Base-by-base conservation (phyloP, 2,113 vertebrate species). In the Rynchops niger region DNA sequence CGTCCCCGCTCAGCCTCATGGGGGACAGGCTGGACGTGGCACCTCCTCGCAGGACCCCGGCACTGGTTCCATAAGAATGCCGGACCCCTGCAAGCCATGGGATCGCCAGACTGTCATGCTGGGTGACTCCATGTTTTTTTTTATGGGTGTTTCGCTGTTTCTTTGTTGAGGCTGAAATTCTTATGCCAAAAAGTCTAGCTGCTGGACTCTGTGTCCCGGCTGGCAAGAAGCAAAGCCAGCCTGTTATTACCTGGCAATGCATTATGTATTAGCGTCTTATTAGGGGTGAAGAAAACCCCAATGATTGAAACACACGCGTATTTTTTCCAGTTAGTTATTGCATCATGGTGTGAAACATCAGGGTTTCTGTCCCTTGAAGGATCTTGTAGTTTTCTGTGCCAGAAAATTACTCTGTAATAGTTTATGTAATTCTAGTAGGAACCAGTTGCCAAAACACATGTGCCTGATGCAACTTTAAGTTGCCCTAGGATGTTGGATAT, bases 11-110 rank as follows among this genome's bases (percentile, higher is more conserved):
- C 1, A 1, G 9, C 9, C 49, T 86, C 2, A 4, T 2, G 1
- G 3, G 38, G 9, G 26, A 29, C 18, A 15, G 15, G 11, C 12
- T 50, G 10, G 77, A 59, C 3, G 2, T 4, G 42, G 5, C 23
- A 9, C 12, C 25, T 36, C 9, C 52, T 34, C 1, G 1, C 21
- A 21, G 21, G 34, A 19, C 5, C 13, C 9, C 30, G 16, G 14
- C 0, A 0, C 32, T 29, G 47, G 9, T 29, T 29, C 18, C 1
- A 0, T 5, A 11, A 25, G 9, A 0, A 0, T 14, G 15, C 29
- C 4, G 9, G 43, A n/a, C 65, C 66, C n/a, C 19, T 47, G 27
- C 29, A 27, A 66, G 21, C 34, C 20, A 1, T 2, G 22, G 40
- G 36, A 22, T 32, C 30, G 9, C 45, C 2, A 8, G 18, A 0